Conservation (phyloP, 2,888 invertebrate genomes). For the Shargacucullia verbasci region DNA sequence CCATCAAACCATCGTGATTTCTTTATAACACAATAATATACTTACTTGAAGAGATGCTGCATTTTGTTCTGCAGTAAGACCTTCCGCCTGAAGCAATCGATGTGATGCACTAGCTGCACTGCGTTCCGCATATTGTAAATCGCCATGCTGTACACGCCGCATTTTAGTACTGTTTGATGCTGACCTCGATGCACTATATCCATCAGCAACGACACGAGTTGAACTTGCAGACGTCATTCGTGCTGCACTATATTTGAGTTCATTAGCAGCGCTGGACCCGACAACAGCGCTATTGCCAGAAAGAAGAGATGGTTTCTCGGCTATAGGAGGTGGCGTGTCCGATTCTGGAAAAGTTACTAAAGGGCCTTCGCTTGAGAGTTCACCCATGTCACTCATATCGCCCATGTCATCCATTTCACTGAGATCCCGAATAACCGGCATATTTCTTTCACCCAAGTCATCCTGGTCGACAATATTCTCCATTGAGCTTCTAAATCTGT, state of each 20-base stretch:
- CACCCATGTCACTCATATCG: slow-evolving; percentile 86
- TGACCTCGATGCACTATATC: slow-evolving; percentile 92
- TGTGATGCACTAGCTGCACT: slow-evolving; percentile 93
- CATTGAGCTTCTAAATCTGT: slow-evolving; percentile 92
- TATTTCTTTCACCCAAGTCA: slow-evolving; percentile 80
- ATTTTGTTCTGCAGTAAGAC: slow-evolving; percentile 95
- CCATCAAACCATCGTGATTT: neutral
- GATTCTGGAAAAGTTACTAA: slow-evolving; percentile 95
- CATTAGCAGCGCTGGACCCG: slow-evolving; percentile 89
- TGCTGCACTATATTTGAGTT: slow-evolving; percentile 95
- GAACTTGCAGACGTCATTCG: slow-evolving; percentile 92
- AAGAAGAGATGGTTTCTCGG: slow-evolving; percentile 82
- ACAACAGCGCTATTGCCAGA: slow-evolving; percentile 80
- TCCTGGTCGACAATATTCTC: slow-evolving; percentile 94
- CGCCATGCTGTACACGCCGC: slow-evolving; percentile 93
- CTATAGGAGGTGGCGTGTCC: slow-evolving; percentile 91
- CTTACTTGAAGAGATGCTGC: slow-evolving; percentile 94
- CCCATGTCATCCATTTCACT: slow-evolving; percentile 85
- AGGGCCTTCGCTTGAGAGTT: slow-evolving; percentile 89
- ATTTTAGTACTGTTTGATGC: slow-evolving; percentile 84
- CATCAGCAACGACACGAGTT: slow-evolving; percentile 94
- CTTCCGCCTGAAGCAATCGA: slow-evolving; percentile 94
- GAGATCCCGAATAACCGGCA: slow-evolving; percentile 84
- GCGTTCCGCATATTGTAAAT: slow-evolving; percentile 94
- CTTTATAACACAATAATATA: slow-evolving; percentile 13